Evolutionary conservation across 35 echinoderm and acorn worm genomes (phyloP).

Genomic region (Ophioderma brevispina): DNA sequence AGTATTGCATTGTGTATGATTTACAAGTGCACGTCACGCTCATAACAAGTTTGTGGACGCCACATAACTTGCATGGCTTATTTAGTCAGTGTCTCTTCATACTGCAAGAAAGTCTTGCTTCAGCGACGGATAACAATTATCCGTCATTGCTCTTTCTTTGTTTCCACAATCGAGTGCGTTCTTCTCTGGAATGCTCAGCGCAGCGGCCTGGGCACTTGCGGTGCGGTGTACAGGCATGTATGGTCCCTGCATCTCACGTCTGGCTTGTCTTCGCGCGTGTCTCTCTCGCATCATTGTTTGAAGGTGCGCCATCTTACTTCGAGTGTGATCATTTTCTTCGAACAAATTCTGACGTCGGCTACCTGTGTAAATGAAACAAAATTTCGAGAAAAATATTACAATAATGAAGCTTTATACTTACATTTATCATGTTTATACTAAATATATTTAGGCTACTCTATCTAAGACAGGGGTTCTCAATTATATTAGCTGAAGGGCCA

Average conservation of each 20-base stretch:
- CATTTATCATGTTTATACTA: no score
- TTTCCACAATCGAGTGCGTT: background rate
- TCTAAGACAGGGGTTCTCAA: no score
- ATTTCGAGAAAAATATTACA: no score
- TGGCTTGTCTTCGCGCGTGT: slow-evolving; percentile 36
- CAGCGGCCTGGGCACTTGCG: background rate
- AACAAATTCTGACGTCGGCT: background rate
- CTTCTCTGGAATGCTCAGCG: background rate
- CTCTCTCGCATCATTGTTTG: slow-evolving; percentile 48
- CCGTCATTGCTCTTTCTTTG: slow-evolving; percentile 18
- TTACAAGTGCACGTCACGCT: slow-evolving; percentile 7
- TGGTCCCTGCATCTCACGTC: slow-evolving; percentile 29
- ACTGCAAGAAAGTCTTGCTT: slow-evolving; percentile 48
- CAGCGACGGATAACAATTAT: slow-evolving; percentile 34
- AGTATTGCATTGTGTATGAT: background rate
- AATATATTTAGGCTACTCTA: no score
- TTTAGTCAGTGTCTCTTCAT: slow-evolving; percentile 8
- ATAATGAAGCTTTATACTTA: no score
- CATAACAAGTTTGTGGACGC: background rate
- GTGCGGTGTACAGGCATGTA: slow-evolving; percentile 23
- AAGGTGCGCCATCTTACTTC: slow-evolving; percentile 54
- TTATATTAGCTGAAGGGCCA: no score
- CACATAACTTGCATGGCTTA: background rate
- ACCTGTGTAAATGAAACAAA: background rate
- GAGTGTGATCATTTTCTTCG: slow-evolving; percentile 39